Evolutionary conservation across 1,140 invertebrate genomes (phyloP).

Genomic region (Acromyrmex echinatior): DNA sequence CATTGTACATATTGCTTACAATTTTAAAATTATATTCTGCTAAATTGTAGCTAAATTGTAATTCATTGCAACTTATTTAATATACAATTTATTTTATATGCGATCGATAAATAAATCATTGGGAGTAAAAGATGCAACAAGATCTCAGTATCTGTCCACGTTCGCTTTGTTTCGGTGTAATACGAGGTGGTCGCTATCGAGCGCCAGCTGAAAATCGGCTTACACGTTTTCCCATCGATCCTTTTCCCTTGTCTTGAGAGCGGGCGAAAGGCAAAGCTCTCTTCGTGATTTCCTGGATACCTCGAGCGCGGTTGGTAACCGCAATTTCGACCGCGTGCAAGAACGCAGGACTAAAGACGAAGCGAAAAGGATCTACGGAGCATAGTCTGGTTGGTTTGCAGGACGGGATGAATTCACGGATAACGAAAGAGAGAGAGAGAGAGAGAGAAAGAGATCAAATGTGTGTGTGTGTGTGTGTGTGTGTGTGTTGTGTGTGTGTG

Average conservation of each 20-base stretch:
- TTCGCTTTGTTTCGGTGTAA: slow-evolving; percentile 57
- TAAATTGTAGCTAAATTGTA: background rate
- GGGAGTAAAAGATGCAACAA: slow-evolving; percentile 27
- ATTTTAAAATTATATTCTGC: background rate
- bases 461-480: background rate
- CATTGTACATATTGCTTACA: background rate
- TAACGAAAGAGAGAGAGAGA: slow-evolving; percentile 15
- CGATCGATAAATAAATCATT: slow-evolving; percentile 39
- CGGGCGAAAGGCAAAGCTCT: slow-evolving; percentile 61
- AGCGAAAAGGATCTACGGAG: slow-evolving; percentile 61
- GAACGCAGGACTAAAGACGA: slow-evolving; percentile 68
- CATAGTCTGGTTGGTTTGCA: slow-evolving; percentile 68
- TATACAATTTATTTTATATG: background rate
- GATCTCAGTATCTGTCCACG: slow-evolving; percentile 31
- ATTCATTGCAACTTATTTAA: background rate
- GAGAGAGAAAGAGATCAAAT: background rate
- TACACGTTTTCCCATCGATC: slow-evolving; percentile 58
- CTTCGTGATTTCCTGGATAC: slow-evolving; percentile 69
- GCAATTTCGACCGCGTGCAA: slow-evolving; percentile 70
- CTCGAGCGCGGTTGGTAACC: slow-evolving; percentile 66
- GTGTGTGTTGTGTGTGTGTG: too few species aligned
- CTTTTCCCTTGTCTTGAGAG: slow-evolving; percentile 6
- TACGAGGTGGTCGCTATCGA: slow-evolving; percentile 52
- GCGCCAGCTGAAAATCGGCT: slow-evolving; percentile 70
- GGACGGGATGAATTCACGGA: slow-evolving; percentile 65